Evolutionary conservation across 2,113 vertebrate species (phyloP), one percentile per base, ranked within the genome.

Genomic region (Hiodon tergisus): DNA sequence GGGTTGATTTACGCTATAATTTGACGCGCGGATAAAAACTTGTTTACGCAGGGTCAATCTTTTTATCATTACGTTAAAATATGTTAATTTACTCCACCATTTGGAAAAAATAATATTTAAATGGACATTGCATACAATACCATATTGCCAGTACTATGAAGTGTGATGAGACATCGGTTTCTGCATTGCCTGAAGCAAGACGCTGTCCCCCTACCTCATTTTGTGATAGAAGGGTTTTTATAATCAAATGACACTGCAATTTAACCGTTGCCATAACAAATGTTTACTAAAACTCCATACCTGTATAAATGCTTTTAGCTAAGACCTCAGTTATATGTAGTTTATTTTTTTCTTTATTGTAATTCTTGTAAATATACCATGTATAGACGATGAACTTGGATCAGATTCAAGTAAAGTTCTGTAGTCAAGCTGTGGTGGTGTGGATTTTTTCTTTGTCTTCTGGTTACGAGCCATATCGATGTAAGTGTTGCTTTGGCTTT

Each of bases 161-260:
- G 88, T 88, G 89, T 91, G 87, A 88, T 86, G 86, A 89, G 84
- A 88, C 85, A 84, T 88, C 88, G 85, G 85, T 87, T 90, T 87
- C 90, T 89, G 69, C 76, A 72, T 77, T 77, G 90, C 90, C 91
- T 92, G 91, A 89, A 89, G 86, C 75, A 85, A 88, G 88, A 89
- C 87, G 85, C 87, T 89, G 89, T 87, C 89, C 88, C 90, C 89
- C 90, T 92, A 92, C 91, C 91, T 92, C 91, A 92, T 90, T 90
- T 91, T 92, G 88, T 92, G 89, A 91, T 90, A 91, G 87, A 76
- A 67, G 17, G 50, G n/a, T 63, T 90, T 91, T 91, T 87, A 89
- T 90, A 83, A 88, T 87, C 90, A 89, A 85, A 88, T 75, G 85
- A 89, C 85, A 85, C 89, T 89, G 88, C 88, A 88, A 88, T 88